Conservation (phyloP, 2,888 invertebrate species). For the Drosophila quasianomalipes region DNA sequence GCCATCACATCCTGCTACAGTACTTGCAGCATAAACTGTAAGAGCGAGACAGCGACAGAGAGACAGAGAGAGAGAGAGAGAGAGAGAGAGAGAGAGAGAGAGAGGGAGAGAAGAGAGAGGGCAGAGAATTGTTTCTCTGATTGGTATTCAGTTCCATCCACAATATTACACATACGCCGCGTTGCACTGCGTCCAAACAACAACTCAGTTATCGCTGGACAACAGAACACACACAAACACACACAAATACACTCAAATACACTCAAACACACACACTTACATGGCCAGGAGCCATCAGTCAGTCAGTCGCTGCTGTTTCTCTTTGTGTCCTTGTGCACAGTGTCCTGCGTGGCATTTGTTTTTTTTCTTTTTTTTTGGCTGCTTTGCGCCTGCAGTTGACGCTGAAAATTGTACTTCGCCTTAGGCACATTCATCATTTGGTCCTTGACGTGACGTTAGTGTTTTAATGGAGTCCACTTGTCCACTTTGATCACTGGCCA, state of each 20-base stretch:
- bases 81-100: background rate
- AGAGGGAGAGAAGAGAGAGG: background rate
- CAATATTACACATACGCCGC: constrained; percentile 44
- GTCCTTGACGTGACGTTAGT: constrained; percentile 77
- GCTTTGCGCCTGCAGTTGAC: constrained; percentile 57
- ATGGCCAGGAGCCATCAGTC: constrained; percentile 46
- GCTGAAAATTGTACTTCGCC: constrained; percentile 42
- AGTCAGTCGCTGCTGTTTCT: constrained; percentile 42
- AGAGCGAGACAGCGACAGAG: background rate
- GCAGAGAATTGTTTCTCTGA: constrained; percentile 62
- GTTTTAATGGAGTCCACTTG: constrained; percentile 83
- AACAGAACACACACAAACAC: background rate
- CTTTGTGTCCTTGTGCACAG: constrained; percentile 33
- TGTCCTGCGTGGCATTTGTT: constrained; percentile 9
- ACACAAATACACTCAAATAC: background rate
- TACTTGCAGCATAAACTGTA: constrained; percentile 4
- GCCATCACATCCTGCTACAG: constrained; percentile 75
- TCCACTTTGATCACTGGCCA: constrained; percentile 73
- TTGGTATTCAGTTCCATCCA: constrained; percentile 59
- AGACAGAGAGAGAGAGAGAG: background rate
- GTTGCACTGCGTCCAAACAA: constrained; percentile 41
- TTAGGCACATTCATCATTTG: constrained; percentile 80
- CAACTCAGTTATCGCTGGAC: constrained; percentile 74
- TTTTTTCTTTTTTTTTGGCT: constrained; percentile 45
- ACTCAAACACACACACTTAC: background rate